phyloP scores from a whole-genome alignment of 2,888 invertebrate genomes.

The Caenorhabditis virilis region DNA sequence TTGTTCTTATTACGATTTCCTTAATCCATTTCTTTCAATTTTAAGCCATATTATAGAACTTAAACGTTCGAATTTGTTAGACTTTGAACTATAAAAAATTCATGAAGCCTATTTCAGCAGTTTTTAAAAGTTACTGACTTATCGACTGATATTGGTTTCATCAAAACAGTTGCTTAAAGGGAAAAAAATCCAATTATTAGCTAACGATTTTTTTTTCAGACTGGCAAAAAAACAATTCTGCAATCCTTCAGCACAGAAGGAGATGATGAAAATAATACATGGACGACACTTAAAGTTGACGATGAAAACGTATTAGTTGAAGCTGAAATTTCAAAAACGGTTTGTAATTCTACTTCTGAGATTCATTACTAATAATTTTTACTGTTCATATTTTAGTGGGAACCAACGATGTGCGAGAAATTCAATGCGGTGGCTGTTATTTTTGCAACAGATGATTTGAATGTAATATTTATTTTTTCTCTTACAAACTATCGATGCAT shows the following conservation, averaged over 20 bases:
- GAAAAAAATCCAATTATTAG: too few species aligned
- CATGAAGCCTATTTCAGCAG: background rate
- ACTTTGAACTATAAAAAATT: background rate
- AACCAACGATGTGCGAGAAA: slow-evolving; percentile 24
- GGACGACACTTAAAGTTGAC: slow-evolving; percentile 31
- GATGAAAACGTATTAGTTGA: slow-evolving; percentile 33
- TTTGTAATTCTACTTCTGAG: too few species aligned
- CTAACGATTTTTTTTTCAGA: slow-evolving; percentile 16
- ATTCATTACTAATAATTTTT: too few species aligned
- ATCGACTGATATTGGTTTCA: background rate
- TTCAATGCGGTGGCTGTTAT: slow-evolving; percentile 39
- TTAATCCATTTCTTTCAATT: too few species aligned
- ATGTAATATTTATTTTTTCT: slow-evolving; percentile 2
- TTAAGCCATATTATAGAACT: too few species aligned
- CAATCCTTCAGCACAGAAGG: slow-evolving; percentile 43
- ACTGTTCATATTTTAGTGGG: slow-evolving; percentile 20
- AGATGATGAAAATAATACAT: slow-evolving; percentile 32
- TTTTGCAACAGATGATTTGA: slow-evolving; percentile 39
- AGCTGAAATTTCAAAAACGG: slow-evolving; percentile 12
- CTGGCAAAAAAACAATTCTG: slow-evolving; percentile 38
- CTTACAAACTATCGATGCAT: background rate
- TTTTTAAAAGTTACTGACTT: background rate
- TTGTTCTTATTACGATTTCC: too few species aligned
- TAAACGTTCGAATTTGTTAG: background rate
- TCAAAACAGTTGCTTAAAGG: background rate